phyloP scores from a whole-genome alignment of 2,888 invertebrate genomes.

The Dynastes grantii region DNA sequence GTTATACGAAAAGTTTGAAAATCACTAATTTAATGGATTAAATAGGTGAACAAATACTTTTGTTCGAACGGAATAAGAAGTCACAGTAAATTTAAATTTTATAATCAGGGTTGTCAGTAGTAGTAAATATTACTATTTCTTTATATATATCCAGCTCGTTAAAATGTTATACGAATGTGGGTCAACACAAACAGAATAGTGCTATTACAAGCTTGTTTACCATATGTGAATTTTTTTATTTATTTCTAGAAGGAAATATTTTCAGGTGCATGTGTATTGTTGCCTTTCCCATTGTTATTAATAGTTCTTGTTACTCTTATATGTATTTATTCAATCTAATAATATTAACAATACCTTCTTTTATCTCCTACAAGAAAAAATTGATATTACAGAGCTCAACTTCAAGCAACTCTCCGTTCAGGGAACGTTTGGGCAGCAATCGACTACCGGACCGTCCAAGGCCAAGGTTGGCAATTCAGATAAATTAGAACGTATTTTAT shows the following conservation, averaged over 20 bases:
- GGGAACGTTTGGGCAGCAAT: slow-evolving; percentile 92
- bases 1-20: no score
- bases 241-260: background rate
- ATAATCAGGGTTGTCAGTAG: no score
- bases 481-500: slow-evolving; percentile 44
- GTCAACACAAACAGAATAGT: no score
- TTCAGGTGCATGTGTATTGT: background rate
- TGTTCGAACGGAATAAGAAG: no score
- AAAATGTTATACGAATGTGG: no score
- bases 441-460: slow-evolving; percentile 86
- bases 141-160: no score
- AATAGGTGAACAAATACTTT: no score
- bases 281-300: background rate
- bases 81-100: no score
- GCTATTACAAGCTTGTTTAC: no score
- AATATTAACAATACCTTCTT: background rate
- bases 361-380: slow-evolving; percentile 14
- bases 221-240: no score
- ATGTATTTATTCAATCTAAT: background rate
- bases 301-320: background rate
- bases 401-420: slow-evolving; percentile 85
- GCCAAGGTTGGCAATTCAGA: slow-evolving; percentile 77
- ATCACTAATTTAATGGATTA: no score
- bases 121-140: no score
- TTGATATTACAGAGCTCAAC: slow-evolving; percentile 73